These are phyloP conservation scores for Drosophila rellima DNA, from an alignment of 2,888 invertebrate species.

Conservation along the genomic window DNA sequence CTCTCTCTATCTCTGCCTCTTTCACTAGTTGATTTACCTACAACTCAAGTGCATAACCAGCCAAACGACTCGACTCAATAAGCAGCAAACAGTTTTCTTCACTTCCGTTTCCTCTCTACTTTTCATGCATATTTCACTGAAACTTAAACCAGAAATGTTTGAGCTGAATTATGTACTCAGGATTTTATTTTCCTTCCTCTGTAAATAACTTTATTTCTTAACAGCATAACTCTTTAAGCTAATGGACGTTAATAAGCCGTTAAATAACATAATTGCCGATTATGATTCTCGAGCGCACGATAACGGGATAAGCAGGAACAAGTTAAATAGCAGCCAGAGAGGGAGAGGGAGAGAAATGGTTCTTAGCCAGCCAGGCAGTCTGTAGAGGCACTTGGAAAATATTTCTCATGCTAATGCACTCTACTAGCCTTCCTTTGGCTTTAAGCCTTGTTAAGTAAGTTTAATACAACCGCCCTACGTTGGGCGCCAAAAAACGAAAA, in stretches of 20 bases:
- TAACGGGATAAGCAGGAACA: constrained; percentile 4
- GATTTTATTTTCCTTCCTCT: not conserved
- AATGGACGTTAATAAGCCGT: constrained; percentile 73
- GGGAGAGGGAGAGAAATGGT: not conserved
- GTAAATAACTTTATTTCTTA: not conserved
- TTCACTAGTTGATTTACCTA: constrained; percentile 23
- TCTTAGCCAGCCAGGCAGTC: not conserved
- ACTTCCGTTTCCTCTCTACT: not conserved
- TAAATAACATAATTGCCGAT: constrained; percentile 74
- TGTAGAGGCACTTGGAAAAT: constrained; percentile 21
- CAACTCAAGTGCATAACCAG: constrained; percentile 15
- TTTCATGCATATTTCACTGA: constrained; percentile 11
- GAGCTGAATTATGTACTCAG: not conserved
- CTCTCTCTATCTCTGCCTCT: constrained; percentile 3
- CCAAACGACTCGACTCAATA: constrained; percentile 1
- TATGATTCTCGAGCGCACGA: constrained; percentile 42
- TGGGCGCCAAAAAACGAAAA: constrained; percentile 26
- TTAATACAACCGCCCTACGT: constrained; percentile 14
- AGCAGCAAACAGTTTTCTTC: not conserved
- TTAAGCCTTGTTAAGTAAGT: constrained; percentile 19
- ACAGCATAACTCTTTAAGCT: constrained; percentile 26
- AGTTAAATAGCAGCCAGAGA: not conserved
- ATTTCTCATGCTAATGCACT: constrained; percentile 32
- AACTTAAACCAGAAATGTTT: constrained; percentile 21
- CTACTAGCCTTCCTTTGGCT: constrained; percentile 1